Percentiles rank a stretch among this genome's conserved stretches.
Evolutionary conservation across 92 coral and sea anemone species (phyloP).

Genomic region (Porites rus): DNA sequence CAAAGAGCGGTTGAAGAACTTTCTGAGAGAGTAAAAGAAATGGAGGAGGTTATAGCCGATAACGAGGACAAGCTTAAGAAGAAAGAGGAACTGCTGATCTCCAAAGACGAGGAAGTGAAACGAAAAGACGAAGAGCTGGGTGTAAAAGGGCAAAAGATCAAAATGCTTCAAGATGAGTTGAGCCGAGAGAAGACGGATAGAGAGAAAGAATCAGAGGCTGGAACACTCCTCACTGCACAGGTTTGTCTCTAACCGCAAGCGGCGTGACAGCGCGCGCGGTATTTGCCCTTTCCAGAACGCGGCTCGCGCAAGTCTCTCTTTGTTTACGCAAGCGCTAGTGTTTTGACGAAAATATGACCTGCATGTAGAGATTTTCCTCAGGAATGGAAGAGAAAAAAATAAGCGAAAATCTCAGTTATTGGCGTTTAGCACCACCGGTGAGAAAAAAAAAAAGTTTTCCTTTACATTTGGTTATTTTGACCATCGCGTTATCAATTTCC

Average conservation of each 20-base stretch:
- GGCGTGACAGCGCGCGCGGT: slow-evolving; percentile 11
- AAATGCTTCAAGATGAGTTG: slow-evolving; percentile 72
- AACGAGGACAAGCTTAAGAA: slow-evolving; percentile 50
- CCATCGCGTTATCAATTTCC: no score
- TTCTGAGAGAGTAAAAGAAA: slow-evolving; percentile 44
- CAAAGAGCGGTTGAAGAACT: slow-evolving; percentile 45
- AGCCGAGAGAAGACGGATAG: slow-evolving; percentile 63
- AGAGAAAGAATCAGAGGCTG: slow-evolving; percentile 35
- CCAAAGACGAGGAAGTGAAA: slow-evolving; percentile 51
- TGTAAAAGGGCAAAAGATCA: slow-evolving; percentile 64
- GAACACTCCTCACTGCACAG: slow-evolving; percentile 24
- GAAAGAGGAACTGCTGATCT: slow-evolving; percentile 29
- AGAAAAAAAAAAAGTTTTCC: no score
- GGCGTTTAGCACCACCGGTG: neutral
- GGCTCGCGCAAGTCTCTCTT: slow-evolving; percentile 1
- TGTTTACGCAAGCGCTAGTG: neutral
- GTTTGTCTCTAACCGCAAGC: slow-evolving; percentile 4
- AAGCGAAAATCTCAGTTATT: neutral
- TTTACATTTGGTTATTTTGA: no score
- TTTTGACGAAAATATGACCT: neutral
- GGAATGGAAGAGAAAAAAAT: neutral
- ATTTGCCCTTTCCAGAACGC: neutral
- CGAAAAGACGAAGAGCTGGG: slow-evolving; percentile 34
- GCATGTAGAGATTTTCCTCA: neutral
- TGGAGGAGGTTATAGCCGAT: slow-evolving; percentile 27